Evolutionary conservation across 2,888 invertebrate species (phyloP), one percentile per base, ranked within the genome.

Genomic region (Agonopterix arenella): DNA sequence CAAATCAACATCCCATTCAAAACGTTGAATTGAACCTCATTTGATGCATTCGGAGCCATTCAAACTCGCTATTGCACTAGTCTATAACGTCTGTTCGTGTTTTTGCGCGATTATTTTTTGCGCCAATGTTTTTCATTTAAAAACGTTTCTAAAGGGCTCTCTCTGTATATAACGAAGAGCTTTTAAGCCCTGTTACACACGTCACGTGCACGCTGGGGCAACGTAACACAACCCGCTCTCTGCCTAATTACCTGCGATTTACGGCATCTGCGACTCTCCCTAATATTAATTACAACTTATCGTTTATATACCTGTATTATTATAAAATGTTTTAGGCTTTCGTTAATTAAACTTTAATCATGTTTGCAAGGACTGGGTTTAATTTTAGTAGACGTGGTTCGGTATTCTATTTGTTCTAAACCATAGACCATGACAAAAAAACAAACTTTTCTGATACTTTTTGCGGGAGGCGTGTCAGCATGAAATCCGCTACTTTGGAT

Each of bases 171-270:
- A 38, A 47, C 72, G 73, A 76, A 79, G 73, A 70, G 75, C 72
- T 74, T 80, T 76, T 75, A 73, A 75, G 68, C 73, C 64, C 61
- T 70, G 57, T 58, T 66, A 65, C 70, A 68, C 69, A 69, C 72
- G 73, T 80, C 82, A 81, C 73, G 71, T 59, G 59, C 78, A 75
- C 69, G 53, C 65, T 60, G 48, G 61, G 60, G 53, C 59, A 47
- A 40, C 64, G 59, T 8, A 9, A n/a, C 16, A 47, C 18, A 59
- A 64, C 66, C 61, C 62, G 59, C 62, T 62, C 69, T 60, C 59
- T 61, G 65, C 72, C 75, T 84, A 84, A 85, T 84, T 83, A 81
- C 82, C 75, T 75, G 70, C 75, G 73, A 82, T 82, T 80, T 81
- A 81, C 73, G 68, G 62, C 68, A 64, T 69, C 68, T 66, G 66